These are phyloP conservation scores for Odontomyia ornata DNA, from an alignment of 2,888 invertebrate genomes.

Conservation along the genomic window DNA sequence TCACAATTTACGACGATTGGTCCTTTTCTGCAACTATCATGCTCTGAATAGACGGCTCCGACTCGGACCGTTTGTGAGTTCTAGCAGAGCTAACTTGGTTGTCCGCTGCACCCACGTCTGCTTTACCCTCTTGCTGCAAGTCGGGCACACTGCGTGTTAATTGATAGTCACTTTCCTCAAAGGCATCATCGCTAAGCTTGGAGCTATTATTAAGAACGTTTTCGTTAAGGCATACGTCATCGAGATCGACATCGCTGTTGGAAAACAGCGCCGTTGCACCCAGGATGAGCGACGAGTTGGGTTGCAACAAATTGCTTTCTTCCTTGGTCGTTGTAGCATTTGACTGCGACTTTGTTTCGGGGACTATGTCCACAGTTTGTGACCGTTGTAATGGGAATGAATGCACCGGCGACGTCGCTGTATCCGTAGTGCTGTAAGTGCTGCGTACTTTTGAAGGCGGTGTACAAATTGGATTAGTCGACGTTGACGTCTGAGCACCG, in stretches of 20 bases:
- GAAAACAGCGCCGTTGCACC: constrained; percentile 82
- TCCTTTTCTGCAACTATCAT: constrained; percentile 52
- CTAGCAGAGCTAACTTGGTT: constrained; percentile 50
- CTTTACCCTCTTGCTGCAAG: constrained; percentile 53
- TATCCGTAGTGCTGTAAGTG: constrained; percentile 50
- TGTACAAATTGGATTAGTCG: constrained; percentile 8
- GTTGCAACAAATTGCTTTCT: constrained; percentile 50
- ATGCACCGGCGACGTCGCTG: constrained; percentile 53
- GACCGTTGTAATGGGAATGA: constrained; percentile 53
- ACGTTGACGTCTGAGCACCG: neutral
- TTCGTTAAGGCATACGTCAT: constrained; percentile 84
- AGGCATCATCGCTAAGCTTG: constrained; percentile 56
- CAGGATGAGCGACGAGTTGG: constrained; percentile 68
- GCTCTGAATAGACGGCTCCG: constrained; percentile 62
- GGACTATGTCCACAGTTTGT: constrained; percentile 54
- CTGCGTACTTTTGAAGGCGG: neutral
- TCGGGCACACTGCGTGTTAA: constrained; percentile 63
- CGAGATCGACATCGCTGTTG: constrained; percentile 85
- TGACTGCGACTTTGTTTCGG: constrained; percentile 14
- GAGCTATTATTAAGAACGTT: constrained; percentile 68
- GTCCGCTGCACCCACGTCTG: constrained; percentile 24
- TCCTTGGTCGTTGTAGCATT: neutral
- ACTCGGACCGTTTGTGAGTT: constrained; percentile 63
- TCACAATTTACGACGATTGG: constrained; percentile 48
- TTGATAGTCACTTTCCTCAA: constrained; percentile 58